These are phyloP conservation scores for Teinopalpus imperialis DNA, from an alignment of 2,888 invertebrate species.

Conservation along the genomic window DNA sequence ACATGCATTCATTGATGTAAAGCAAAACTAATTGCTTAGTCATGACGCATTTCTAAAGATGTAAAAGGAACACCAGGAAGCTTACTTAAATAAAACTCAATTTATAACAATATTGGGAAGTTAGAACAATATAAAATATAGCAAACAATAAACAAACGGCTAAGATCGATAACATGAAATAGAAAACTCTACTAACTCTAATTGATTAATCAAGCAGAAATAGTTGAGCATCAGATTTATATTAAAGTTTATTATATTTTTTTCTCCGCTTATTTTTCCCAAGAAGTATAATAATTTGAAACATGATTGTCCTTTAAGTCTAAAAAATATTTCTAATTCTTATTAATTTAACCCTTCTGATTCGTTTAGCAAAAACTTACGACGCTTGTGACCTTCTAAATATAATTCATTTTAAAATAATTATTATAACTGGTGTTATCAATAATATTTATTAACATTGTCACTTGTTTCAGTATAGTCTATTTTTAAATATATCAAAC, in stretches of 20 bases:
- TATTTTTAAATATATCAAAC: too few species aligned
- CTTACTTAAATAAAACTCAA: slow-evolving; percentile 45
- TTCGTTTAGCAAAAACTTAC: too few species aligned
- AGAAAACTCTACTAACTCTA: slow-evolving; percentile 47
- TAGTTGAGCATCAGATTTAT: slow-evolving; percentile 75
- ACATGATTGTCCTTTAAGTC: background rate
- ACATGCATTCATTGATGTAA: slow-evolving; percentile 51
- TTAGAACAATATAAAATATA: slow-evolving; percentile 47
- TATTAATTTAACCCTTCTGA: too few species aligned
- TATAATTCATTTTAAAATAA: too few species aligned
- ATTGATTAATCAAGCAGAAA: slow-evolving; percentile 61
- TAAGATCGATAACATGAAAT: slow-evolving; percentile 45
- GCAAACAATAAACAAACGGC: slow-evolving; percentile 58
- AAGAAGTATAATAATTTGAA: slow-evolving; percentile 5
- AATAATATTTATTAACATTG: too few species aligned
- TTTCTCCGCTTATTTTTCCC: slow-evolving; percentile 64
- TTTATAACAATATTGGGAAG: slow-evolving; percentile 36
- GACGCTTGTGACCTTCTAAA: too few species aligned
- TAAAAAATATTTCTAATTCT: too few species aligned
- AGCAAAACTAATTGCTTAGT: slow-evolving; percentile 45
- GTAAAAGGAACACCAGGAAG: slow-evolving; percentile 44
- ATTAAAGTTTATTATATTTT: slow-evolving; percentile 32
- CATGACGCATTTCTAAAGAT: slow-evolving; percentile 40
- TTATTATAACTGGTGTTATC: too few species aligned
- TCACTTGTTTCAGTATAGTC: too few species aligned